Percentiles rank a stretch among this genome's conserved stretches.
Evolutionary conservation across 2,113 vertebrate genomes (phyloP).

Genomic region (pig (Sus scrofa)): T2T-Sscrofa CM000822.6:5321501-5322000

Average conservation of each 20-base stretch:
- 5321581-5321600: background rate
- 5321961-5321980: background rate
- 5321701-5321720: conserved; percentile 5
- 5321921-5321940: background rate
- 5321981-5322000: background rate
- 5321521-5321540: background rate
- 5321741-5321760: conserved; percentile 56
- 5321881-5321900: background rate
- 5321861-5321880: background rate
- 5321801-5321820: conserved; percentile 17
- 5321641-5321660: background rate
- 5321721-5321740: conserved; percentile 23
- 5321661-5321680: conserved; percentile 10
- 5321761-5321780: background rate
- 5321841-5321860: background rate
- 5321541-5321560: background rate
- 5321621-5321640: background rate
- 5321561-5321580: background rate
- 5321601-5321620: background rate
- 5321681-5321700: conserved; percentile 30
- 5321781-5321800: background rate
- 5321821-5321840: background rate
- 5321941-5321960: background rate
- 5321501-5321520: background rate
- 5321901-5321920: background rate